Conservation (phyloP, 2,113 vertebrate species). For the Ammospiza nelsoni region DNA sequence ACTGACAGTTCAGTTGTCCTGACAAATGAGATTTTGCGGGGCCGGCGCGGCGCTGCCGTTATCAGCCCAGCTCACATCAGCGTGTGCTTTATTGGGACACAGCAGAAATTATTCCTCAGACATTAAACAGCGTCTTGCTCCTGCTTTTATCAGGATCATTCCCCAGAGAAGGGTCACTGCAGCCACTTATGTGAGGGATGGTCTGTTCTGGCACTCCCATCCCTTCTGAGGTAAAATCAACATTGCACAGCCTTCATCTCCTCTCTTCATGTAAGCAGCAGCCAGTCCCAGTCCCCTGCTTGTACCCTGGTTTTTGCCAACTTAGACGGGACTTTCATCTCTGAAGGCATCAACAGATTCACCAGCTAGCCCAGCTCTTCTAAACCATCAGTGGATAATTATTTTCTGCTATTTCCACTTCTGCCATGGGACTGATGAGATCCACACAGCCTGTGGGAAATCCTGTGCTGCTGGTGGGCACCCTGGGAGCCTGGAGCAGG, state of each 20-base stretch:
- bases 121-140: background rate
- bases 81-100: constrained; percentile 7
- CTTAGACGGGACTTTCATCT: background rate
- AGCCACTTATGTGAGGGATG: fast-evolving
- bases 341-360: background rate
- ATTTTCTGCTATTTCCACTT: background rate
- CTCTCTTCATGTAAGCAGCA: background rate
- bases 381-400: background rate
- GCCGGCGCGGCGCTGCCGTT: background rate
- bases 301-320: background rate
- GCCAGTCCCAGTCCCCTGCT: background rate
- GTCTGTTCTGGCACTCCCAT: background rate
- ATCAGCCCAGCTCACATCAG: constrained; percentile 20
- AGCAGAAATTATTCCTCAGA: constrained; percentile 23
- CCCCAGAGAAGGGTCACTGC: fast-evolving
- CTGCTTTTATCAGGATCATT: background rate
- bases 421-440: fast-evolving
- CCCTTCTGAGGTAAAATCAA: background rate
- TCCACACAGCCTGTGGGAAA: fast-evolving
- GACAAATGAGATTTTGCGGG: constrained; percentile 58
- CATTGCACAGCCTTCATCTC: background rate
- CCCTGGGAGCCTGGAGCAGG: background rate
- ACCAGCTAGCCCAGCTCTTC: background rate
- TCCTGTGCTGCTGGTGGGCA: background rate
- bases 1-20: constrained; percentile 24